Evolutionary conservation across 2,113 vertebrate species (phyloP), one percentile per base, ranked within the genome.

Genomic region (Neomonachus schauinslandi): DNA sequence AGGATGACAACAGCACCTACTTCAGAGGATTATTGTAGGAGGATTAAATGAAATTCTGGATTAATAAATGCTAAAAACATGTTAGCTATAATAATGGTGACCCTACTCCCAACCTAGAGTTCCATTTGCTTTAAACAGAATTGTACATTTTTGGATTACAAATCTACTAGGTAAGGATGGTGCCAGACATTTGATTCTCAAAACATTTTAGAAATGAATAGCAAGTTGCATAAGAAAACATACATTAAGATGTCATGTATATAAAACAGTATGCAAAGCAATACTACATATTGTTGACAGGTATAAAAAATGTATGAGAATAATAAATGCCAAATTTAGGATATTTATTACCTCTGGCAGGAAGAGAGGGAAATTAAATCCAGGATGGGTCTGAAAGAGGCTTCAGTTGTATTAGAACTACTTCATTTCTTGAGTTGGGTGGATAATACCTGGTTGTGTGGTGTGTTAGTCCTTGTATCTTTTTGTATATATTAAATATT

Each of bases 341-440:
- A 21, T 80, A 46, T 5, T 51, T 42, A 67, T 85, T 49, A 39
- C 24, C 51, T 71, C 16, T 65, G 3, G 8, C 91, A 61, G 46
- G n/a, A 91, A 86, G 69, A 93, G 5, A 55, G 14, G 31, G 46
- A 42, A 84, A 49, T 96, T 16, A 79, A 57, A 49, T 74, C 12
- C n/a, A 22, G 13, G 21, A 42, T 33, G 26, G 22, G 26, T 83
- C 26, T 92, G 8, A 51, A 57, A 87, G 53, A n/a, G 33, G 4
- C 57, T 89, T 94, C 31, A n/a, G n/a, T 59, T 83, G 7, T 88
- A 82, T 36, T 59, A 93, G n/a, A 94, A 97, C 15, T 63, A 97
- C 15, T 76, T 82, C 72, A 61, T 79, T 93, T 92, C 39, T 89
- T 94, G 9, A 67, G 15, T 74, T 67, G 51, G 13, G 18, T 94